Evolutionary conservation across 2,113 vertebrate genomes (phyloP).

Genomic region (Zosterops pallidus): DNA sequence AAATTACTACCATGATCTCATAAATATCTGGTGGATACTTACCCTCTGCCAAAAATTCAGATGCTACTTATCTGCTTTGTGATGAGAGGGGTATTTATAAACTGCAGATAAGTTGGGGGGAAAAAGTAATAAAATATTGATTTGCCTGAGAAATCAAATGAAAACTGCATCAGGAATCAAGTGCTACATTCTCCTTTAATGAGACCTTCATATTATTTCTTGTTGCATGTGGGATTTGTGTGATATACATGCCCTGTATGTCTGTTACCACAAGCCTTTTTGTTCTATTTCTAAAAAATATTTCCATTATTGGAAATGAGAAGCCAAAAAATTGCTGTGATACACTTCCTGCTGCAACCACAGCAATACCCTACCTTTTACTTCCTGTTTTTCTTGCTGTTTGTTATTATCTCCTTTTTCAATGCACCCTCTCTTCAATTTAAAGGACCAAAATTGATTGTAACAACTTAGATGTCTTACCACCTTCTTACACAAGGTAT

Average conservation of each 20-base stretch:
- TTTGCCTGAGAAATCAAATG: background rate
- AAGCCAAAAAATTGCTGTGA: background rate
- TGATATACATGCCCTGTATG: background rate
- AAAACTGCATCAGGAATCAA: background rate
- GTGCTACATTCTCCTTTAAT: background rate
- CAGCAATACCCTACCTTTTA: background rate
- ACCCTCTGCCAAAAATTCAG: background rate
- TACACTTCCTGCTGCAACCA: background rate
- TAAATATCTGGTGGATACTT: background rate
- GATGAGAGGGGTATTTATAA: background rate
- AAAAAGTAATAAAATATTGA: background rate
- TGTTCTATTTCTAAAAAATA: background rate
- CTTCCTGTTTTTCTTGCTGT: background rate
- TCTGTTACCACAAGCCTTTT: background rate
- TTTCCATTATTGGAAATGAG: background rate
- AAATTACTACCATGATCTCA: accelerated
- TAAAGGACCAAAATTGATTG: background rate
- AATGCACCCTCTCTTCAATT: background rate
- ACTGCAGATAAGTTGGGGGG: background rate
- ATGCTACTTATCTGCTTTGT: background rate
- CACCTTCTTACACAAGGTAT: background rate
- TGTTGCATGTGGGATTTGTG: background rate
- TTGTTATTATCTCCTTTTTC: background rate
- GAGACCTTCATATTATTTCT: background rate
- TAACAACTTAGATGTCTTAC: background rate